Conservation (phyloP, 2,113 vertebrate species). For the Megaptera novaeangliae region DNA sequence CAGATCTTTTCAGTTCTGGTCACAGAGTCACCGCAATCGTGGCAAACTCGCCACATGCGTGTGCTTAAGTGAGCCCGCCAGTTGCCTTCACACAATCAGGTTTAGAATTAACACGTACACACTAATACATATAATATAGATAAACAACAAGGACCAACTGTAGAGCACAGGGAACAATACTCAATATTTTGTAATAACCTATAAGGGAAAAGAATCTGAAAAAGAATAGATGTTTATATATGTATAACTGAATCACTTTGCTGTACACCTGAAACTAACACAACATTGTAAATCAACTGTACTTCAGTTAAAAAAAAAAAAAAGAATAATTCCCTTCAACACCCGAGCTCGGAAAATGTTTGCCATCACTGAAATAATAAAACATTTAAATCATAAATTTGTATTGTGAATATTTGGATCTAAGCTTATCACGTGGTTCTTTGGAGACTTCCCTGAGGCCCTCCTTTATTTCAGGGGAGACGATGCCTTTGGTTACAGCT, state of each 20-base stretch:
- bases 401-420: constrained; percentile 74
- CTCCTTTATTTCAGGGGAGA: not conserved
- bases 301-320: too few relatives aligned
- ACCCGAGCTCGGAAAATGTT: constrained; percentile 59
- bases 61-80: constrained; percentile 68
- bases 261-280: too few relatives aligned
- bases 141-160: too few relatives aligned
- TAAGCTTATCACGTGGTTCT: constrained; percentile 3
- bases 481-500: not conserved
- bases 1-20: constrained; percentile 44
- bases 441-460: not conserved
- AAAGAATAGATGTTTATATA: too few relatives aligned
- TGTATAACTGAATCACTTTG: too few relatives aligned
- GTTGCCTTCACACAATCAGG: constrained; percentile 38
- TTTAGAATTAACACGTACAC: constrained; percentile 41
- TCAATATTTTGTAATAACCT: too few relatives aligned
- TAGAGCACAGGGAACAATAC: too few relatives aligned
- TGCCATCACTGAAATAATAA: constrained; percentile 57
- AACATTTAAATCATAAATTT: constrained; percentile 57
- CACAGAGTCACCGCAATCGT: constrained; percentile 36
- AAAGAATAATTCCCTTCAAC: constrained; percentile 67
- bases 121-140: too few relatives aligned
- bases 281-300: too few relatives aligned
- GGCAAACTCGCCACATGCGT: constrained; percentile 42
- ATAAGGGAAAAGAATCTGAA: too few relatives aligned